Evolutionary conservation across 37 sponge, comb jelly and placozoan genomes (phyloP), one percentile per base, ranked within the genome.

Genomic region (Haliclona indistincta): DNA sequence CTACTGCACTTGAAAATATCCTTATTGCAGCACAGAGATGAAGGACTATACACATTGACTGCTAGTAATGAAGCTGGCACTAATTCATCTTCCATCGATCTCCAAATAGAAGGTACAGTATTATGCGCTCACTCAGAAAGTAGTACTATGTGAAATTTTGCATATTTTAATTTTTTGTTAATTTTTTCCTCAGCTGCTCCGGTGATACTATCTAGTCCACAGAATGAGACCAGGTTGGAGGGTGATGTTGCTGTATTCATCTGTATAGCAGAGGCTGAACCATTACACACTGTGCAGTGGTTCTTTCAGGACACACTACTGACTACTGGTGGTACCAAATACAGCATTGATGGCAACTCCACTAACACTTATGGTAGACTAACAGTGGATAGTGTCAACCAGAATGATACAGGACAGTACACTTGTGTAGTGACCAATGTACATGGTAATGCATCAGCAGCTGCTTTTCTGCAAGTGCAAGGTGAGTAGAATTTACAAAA

Each of bases 131-230:
- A n/a, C n/a, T n/a, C n/a, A n/a, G n/a, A n/a, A n/a, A n/a, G n/a
- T n/a, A n/a, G n/a, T n/a, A n/a, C n/a, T n/a, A n/a, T n/a, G n/a
- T n/a, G n/a, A n/a, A n/a, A n/a, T n/a, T n/a, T n/a, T n/a, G n/a
- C n/a, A n/a, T 58, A n/a, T 58, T 7, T 58, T 47, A 47, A 47
- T 47, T 25, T 58, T 58, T 58, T 58, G 11, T 58, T 25, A 58
- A n/a, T n/a, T 58, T 25, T n/a, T 58, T n/a, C n/a, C 25, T 58
- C 25, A 58, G 60, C 60, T 58, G 60, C 60, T 58, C 60, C 60
- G 11, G 60, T 25, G 7, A n/a, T 58, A 26, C 6, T 58, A n/a
- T 25, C 60, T 58, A 8, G 6, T 7, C 6, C 25, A 25, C 25
- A 7, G 7, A n/a, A 8, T 8, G 60, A 58, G 26, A n/a, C 60